Evolutionary conservation across 2,113 vertebrate genomes (phyloP).

Genomic region (Mugil cephalus): DNA sequence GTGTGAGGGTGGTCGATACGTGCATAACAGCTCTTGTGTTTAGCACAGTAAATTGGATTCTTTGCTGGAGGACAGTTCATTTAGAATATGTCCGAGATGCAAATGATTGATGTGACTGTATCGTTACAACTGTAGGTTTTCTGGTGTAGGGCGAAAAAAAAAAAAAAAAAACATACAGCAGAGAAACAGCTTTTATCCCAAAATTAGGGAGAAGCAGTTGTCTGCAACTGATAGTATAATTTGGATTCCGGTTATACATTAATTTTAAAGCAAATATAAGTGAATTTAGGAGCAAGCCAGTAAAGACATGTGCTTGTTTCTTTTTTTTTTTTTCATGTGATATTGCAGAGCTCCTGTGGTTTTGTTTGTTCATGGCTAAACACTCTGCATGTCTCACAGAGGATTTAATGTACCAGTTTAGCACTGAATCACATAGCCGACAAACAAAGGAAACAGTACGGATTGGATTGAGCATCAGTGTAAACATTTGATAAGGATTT

Average conservation of each 20-base stretch:
- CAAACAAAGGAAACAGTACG: slow-evolving; percentile 73
- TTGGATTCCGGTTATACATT: slow-evolving; percentile 31
- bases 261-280: slow-evolving; percentile 48
- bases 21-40: slow-evolving; percentile 79
- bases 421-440: slow-evolving; percentile 70
- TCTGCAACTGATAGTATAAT: slow-evolving; percentile 17
- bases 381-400: slow-evolving; percentile 65
- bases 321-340: slow-evolving; percentile 52
- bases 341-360: slow-evolving; percentile 32
- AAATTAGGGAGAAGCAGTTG: slow-evolving; percentile 34
- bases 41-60: slow-evolving; percentile 81
- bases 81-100: slow-evolving; percentile 82
- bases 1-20: slow-evolving; percentile 75
- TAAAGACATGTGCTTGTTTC: neutral
- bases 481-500: slow-evolving; percentile 80
- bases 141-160: slow-evolving; percentile 50
- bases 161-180: slow-evolving; percentile 42
- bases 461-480: slow-evolving; percentile 71
- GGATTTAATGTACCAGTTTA: slow-evolving; percentile 81
- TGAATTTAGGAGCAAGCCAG: slow-evolving; percentile 28
- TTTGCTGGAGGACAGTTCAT: slow-evolving; percentile 78
- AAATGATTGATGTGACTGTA: slow-evolving; percentile 82
- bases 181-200: slow-evolving; percentile 44
- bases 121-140: slow-evolving; percentile 59
- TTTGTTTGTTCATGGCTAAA: slow-evolving; percentile 63